Base-by-base conservation (phyloP, 2,113 vertebrate genomes). In the Phyllostomus hastatus region DNA sequence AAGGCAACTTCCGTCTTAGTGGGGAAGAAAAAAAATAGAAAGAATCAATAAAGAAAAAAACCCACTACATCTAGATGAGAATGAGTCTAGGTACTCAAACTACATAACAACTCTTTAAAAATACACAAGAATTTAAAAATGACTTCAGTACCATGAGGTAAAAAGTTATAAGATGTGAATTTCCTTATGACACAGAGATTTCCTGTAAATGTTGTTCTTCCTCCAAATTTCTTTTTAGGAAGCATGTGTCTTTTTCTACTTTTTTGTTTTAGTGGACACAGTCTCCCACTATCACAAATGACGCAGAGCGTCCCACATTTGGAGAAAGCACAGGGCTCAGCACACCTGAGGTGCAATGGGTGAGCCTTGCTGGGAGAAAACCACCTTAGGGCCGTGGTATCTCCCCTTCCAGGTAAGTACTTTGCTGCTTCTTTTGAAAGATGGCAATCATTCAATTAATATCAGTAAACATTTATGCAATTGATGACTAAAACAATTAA, bases 1-100 rank as follows among this genome's bases (percentile, higher is more conserved):
- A 86, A 95, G 92, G 88, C 90, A 97, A 73, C 95, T 97, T 81
- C 88, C 46, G 73, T 28, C 41, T 93, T 94, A 48, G 72, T 96
- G 96, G 83, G 35, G 15, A 91, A 64, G 78, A 85, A 52, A 93
- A 84, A 33, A 22, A 50, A 79, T 17, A 24, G 69, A 89, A 92
- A n/a, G 14, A 94, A 43, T 70, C 38, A 67, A 59, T 67, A 69
- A 90, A 82, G 16, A 48, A 48, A 59, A 66, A 57, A 59, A 66
- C 64, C 0, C 9, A 64, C 26, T 76, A 31, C 1, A 7, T n/a
- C 11, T 91, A 87, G n/a, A 76, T 96, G 88, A 67, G 54, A 96
- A 94, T 31, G 35, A 96, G 96, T 92, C n/a, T 83, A 1, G 90
- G 7, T 31, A 81, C 75, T 97, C 43, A 94, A 92, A 91, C 66